Percentiles rank a stretch among this genome's conserved stretches.
phyloP scores from a whole-genome alignment of 2,797 vertebrate species.

The Rhinatrema bivittatum region DNA sequence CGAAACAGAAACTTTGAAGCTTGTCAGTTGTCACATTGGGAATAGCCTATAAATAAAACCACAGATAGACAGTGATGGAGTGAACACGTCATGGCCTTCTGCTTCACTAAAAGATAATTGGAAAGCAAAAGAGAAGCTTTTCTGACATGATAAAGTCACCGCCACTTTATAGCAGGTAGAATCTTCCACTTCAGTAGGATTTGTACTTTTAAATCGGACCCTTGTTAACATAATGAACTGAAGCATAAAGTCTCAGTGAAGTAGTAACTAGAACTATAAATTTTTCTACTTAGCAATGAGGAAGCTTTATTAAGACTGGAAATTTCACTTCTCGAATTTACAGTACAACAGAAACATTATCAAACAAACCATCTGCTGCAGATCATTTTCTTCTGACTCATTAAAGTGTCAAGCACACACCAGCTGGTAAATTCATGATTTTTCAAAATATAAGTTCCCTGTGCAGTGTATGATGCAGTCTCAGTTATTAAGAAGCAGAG shows the following conservation, averaged over 20 bases:
- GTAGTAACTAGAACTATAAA: neutral
- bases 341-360: constrained; percentile 1
- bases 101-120: neutral
- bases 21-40: neutral
- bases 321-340: neutral
- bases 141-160: neutral
- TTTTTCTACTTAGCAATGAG: neutral
- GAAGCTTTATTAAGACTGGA: neutral
- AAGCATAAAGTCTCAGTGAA: neutral
- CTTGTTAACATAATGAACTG: neutral
- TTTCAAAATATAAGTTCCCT: neutral
- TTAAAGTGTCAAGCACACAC: neutral
- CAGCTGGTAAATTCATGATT: neutral
- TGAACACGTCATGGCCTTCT: neutral
- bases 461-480: too few relatives aligned
- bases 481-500: too few relatives aligned
- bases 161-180: neutral
- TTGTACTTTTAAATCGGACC: neutral
- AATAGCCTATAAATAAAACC: neutral
- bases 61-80: neutral
- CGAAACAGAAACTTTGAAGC: too few relatives aligned
- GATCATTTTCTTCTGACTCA: constrained; percentile 3
- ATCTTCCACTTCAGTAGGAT: neutral
- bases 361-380: neutral
- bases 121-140: constrained; percentile 1